Evolutionary conservation across 2,888 invertebrate species (phyloP), one percentile per base, ranked within the genome.

Genomic region (Amiota mariae): DNA sequence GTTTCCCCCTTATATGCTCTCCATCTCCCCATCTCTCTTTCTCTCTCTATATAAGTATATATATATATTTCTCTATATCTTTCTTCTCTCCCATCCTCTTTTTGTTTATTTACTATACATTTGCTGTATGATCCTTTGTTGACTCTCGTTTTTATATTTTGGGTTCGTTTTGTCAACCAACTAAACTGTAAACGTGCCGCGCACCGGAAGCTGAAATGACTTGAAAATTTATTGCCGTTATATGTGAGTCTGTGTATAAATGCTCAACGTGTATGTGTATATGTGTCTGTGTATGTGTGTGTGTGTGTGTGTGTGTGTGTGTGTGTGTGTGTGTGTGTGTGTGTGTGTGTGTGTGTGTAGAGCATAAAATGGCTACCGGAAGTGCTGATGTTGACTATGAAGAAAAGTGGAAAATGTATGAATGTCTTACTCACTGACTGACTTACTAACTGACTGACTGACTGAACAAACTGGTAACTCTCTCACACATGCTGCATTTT

Each of bases 131-230:
- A 36, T 36, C 36, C 36, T 36, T 36, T 36, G 36, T 36, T 36
- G 36, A 36, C 36, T 36, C 6, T 36, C 36, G 6, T 36, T 36
- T 36, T 36, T 36, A 36, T 6, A 36, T 36, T 36, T n/a, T 8
- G 15, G 18, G 18, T 67, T 11, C 47, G 11, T 13, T 18, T 56
- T 71, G 57, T 18, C 57, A 57, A 59, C 36, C 36, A 80, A 82
- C 84, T 83, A 84, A 83, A 81, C 83, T 84, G 83, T 84, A 83
- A 83, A 82, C 84, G 82, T 78, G 72, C 51, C 82, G 82, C 82
- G 82, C 85, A 83, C 85, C 84, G 85, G 85, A 85, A 85, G 84
- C 79, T 79, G 83, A 85, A 85, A 84, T 84, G 85, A 81, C 85
- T 81, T 80, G 79, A 83, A 85, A 85, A 85, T 85, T 85, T 85